phyloP scores from a whole-genome alignment of 2,888 invertebrate species.

The Notodonta dromedarius region DNA sequence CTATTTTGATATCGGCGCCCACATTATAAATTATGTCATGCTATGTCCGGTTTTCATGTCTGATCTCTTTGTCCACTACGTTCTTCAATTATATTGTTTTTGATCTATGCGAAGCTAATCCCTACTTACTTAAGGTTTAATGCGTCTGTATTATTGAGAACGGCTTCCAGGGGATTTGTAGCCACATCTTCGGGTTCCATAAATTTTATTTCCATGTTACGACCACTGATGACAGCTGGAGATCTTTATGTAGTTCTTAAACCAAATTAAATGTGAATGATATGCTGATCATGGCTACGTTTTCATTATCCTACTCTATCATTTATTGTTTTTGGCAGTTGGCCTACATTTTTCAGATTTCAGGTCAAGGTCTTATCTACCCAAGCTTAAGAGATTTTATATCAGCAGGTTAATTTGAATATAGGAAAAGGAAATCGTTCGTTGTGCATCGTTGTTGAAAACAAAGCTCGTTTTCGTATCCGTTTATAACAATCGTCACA shows the following conservation, averaged over 20 bases:
- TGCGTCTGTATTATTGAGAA: slow-evolving; percentile 51
- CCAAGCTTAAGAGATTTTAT: not conserved
- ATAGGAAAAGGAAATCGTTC: slow-evolving; percentile 31
- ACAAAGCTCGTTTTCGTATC: slow-evolving; percentile 35
- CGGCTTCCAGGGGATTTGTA: slow-evolving; percentile 56
- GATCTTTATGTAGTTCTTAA: slow-evolving; percentile 12
- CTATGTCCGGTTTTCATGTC: slow-evolving; percentile 76
- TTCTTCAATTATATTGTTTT: slow-evolving; percentile 58
- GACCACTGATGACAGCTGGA: slow-evolving; percentile 24
- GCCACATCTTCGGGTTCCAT: slow-evolving; percentile 12
- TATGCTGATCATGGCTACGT: not conserved
- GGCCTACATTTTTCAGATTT: slow-evolving; percentile 11
- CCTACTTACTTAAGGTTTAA: slow-evolving; percentile 49
- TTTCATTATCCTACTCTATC: not conserved
- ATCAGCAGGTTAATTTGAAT: slow-evolving; percentile 15
- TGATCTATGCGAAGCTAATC: slow-evolving; percentile 61
- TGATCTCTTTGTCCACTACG: slow-evolving; percentile 70
- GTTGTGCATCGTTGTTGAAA: slow-evolving; percentile 37
- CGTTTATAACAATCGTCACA: slow-evolving; percentile 46
- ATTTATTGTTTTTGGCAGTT: slow-evolving; percentile 6
- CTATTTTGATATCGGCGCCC: slow-evolving; percentile 75
- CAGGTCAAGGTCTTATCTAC: slow-evolving; percentile 25
- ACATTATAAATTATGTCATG: slow-evolving; percentile 76
- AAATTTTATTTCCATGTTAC: slow-evolving; percentile 22
- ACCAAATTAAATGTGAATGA: not conserved